phyloP scores from a whole-genome alignment of 1,140 invertebrate genomes.

The Formica exsecta region DNA sequence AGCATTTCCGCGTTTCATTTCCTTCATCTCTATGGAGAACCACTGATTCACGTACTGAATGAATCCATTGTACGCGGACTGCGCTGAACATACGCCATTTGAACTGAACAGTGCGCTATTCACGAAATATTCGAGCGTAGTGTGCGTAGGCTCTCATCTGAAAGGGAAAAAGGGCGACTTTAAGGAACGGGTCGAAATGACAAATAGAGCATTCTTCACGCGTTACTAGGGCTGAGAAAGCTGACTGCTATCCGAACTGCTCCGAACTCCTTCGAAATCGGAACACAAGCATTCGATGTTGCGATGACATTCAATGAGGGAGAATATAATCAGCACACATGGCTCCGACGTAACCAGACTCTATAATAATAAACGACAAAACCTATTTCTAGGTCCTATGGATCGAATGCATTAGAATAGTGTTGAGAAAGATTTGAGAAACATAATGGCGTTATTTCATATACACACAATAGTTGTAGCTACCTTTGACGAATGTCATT shows the following conservation, averaged over 20 bases:
- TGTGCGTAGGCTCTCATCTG: slow-evolving; percentile 29
- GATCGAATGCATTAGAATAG: not conserved
- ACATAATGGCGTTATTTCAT: not conserved
- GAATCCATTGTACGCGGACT: slow-evolving; percentile 78
- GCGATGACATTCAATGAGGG: slow-evolving; percentile 27
- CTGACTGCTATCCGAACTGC: not conserved
- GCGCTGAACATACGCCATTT: slow-evolving; percentile 74
- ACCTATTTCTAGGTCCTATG: slow-evolving; percentile 54
- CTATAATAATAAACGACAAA: slow-evolving; percentile 71
- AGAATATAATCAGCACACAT: slow-evolving; percentile 41
- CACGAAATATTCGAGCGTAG: slow-evolving; percentile 69
- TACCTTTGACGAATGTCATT: not conserved
- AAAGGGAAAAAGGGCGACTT: slow-evolving; percentile 62
- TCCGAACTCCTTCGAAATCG: not conserved
- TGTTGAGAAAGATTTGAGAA: slow-evolving; percentile 14
- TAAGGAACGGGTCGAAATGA: slow-evolving; percentile 55
- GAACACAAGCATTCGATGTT: not conserved
- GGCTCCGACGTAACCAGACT: slow-evolving; percentile 61
- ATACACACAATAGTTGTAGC: not conserved
- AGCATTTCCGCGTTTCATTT: not conserved
- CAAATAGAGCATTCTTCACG: slow-evolving; percentile 42
- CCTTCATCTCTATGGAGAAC: slow-evolving; percentile 63
- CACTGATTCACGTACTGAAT: slow-evolving; percentile 76
- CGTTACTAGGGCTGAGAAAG: not conserved
- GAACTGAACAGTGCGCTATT: slow-evolving; percentile 80